These are phyloP conservation scores for Stylophora pistillata DNA, from an alignment of 64 coral and sea anemone genomes.

Conservation along the genomic window DNA sequence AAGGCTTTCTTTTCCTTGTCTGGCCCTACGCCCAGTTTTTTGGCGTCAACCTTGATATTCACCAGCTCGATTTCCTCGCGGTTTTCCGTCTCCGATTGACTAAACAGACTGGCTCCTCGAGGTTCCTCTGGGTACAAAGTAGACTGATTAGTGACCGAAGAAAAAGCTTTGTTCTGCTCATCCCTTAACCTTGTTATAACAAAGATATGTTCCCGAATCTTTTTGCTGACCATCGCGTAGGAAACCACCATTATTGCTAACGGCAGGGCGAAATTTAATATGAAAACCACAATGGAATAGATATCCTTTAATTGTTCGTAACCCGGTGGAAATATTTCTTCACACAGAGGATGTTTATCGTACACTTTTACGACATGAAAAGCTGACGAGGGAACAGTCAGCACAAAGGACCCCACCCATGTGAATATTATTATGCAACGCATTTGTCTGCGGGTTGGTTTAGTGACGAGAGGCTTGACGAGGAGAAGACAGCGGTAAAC, in stretches of 20 bases:
- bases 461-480: constrained; percentile 29
- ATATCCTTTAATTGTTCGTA: background rate
- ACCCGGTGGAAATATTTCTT: constrained; percentile 35
- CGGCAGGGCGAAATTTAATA: constrained; percentile 55
- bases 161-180: constrained; percentile 25
- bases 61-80: background rate
- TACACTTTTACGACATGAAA: constrained; percentile 41
- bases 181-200: constrained; percentile 22
- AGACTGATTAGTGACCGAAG: background rate
- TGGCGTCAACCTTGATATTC: background rate
- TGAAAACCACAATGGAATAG: constrained; percentile 62
- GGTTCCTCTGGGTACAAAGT: background rate
- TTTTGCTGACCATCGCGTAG: constrained; percentile 57
- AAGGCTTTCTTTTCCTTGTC: background rate
- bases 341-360: constrained; percentile 5
- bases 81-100: constrained; percentile 14
- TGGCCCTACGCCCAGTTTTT: background rate
- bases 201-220: constrained; percentile 68
- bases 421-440: constrained; percentile 31
- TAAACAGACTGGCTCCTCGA: constrained; percentile 22
- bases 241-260: constrained; percentile 67
- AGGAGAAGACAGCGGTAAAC: constrained; percentile 74
- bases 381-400: constrained; percentile 37
- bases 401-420: constrained; percentile 52
- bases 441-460: constrained; percentile 39